Percentiles rank a stretch among this genome's conserved stretches.
phyloP scores from a whole-genome alignment of 1,140 invertebrate genomes.

The Ips nitidus region DNA sequence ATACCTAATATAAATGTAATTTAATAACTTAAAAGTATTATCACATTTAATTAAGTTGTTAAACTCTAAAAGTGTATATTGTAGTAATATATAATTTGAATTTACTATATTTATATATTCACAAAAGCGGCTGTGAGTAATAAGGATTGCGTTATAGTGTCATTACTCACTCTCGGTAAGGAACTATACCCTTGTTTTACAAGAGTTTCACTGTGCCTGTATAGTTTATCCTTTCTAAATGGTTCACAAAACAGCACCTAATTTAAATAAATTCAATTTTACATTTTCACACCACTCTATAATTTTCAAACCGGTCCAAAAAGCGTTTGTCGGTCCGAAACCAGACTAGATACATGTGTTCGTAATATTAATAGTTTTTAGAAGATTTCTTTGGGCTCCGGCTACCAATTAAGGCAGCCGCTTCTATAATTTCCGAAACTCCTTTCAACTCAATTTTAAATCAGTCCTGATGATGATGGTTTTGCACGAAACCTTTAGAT shows the following conservation, averaged over 20 bases:
- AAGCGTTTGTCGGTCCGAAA: slow-evolving; percentile 17
- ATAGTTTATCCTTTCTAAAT: background rate
- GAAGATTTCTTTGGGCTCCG: slow-evolving; percentile 5
- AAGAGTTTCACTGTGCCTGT: background rate
- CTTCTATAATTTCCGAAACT: slow-evolving; percentile 27
- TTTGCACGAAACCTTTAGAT: no score
- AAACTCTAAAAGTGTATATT: no score
- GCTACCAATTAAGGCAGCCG: slow-evolving; percentile 26
- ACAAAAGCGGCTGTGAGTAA: no score
- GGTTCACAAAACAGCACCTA: background rate
- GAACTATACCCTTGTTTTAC: no score
- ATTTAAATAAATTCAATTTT: slow-evolving; percentile 16
- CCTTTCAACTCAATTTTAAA: background rate
- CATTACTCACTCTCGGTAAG: no score
- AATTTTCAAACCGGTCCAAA: slow-evolving; percentile 14
- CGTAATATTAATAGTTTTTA: slow-evolving; percentile 33
- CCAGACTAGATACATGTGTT: slow-evolving; percentile 20
- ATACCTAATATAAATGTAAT: no score
- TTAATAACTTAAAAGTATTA: no score
- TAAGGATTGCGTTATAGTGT: no score
- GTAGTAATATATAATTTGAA: no score
- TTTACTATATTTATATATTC: no score
- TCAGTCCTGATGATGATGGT: no score
- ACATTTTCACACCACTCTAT: slow-evolving; percentile 12
- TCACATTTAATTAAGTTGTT: no score